These are phyloP conservation scores for Tapera naevia DNA, from an alignment of 2,797 vertebrate genomes.

Conservation along the genomic window DNA sequence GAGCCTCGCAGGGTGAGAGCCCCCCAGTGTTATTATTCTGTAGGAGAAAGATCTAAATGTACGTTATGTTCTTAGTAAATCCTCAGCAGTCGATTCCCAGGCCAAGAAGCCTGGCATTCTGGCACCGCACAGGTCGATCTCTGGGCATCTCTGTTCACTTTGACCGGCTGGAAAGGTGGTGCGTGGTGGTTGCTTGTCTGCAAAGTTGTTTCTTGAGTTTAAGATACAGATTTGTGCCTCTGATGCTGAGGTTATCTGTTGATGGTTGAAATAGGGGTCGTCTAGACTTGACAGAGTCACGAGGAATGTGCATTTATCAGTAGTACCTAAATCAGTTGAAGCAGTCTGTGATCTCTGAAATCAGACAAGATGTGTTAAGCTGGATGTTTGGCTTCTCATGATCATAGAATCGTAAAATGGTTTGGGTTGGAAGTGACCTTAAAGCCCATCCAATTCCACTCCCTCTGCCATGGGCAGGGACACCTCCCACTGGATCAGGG, in stretches of 20 bases:
- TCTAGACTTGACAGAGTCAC: not conserved
- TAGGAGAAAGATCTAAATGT: not conserved
- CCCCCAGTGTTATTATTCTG: fast-evolving
- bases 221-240: not conserved
- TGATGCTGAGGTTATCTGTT: not conserved
- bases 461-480: too few relatives aligned
- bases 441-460: too few relatives aligned
- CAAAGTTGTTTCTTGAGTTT: not conserved
- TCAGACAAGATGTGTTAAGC: not conserved
- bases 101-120: fast-evolving
- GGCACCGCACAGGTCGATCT: not conserved
- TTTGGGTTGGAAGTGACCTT: too few relatives aligned
- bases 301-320: fast-evolving
- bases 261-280: fast-evolving
- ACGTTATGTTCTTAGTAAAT: not conserved
- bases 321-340: not conserved
- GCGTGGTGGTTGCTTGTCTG: not conserved
- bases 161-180: fast-evolving
- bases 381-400: not conserved
- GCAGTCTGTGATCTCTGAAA: not conserved
- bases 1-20: not conserved
- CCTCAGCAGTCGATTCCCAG: not conserved
- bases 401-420: too few relatives aligned
- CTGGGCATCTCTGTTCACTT: fast-evolving
- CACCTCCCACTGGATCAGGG: too few relatives aligned